Percentiles rank a stretch among this genome's conserved stretches.
Evolutionary conservation across 2,888 invertebrate genomes (phyloP).

Genomic region (Reticulitermes lucifugus): DNA sequence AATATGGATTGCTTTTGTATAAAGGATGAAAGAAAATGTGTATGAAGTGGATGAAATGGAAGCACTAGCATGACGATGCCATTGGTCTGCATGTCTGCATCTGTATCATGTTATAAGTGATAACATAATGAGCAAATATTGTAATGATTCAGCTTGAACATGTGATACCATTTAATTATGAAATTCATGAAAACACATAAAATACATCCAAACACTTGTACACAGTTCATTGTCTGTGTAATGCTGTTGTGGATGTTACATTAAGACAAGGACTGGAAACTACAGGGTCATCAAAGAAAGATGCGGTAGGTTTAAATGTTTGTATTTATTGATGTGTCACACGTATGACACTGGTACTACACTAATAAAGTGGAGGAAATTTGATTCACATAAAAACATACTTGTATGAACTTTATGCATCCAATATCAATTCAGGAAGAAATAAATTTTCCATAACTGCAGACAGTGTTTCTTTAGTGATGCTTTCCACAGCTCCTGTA

Average conservation of each 20-base stretch:
- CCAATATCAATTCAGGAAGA: no score
- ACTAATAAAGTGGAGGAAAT: no score
- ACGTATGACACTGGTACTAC: no score
- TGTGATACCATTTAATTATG: neutral
- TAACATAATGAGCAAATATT: neutral
- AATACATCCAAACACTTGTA: neutral
- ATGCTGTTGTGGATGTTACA: neutral
- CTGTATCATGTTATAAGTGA: neutral
- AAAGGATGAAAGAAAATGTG: neutral
- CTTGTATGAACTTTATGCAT: no score
- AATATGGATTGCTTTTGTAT: neutral
- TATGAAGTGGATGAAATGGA: neutral
- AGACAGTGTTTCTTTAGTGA: no score
- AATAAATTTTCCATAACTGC: no score
- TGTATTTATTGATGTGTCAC: no score
- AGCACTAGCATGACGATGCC: neutral
- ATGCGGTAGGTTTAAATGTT: no score
- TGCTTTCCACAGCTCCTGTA: no score
- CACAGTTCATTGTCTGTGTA: neutral
- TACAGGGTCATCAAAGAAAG: no score
- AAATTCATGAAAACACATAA: neutral
- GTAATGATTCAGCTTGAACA: neutral
- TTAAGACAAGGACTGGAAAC: neutral
- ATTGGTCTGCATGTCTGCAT: neutral
- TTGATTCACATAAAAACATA: no score